phyloP scores from a whole-genome alignment of 2,888 invertebrate genomes.

The Leuctra nigra region DNA sequence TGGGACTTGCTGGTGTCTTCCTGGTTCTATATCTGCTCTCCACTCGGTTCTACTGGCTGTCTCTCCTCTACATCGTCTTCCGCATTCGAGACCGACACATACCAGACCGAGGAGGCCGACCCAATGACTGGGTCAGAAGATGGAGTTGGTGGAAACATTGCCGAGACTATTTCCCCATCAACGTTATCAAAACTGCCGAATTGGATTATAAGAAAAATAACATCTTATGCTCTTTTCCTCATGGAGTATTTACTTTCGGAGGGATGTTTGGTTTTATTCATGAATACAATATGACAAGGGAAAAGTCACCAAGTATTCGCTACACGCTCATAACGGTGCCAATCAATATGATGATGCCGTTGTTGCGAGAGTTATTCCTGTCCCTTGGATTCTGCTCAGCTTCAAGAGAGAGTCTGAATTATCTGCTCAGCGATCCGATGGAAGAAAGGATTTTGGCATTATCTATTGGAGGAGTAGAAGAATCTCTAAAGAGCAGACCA shows the following conservation, averaged over 20 bases:
- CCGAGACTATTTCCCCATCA: conserved; percentile 79
- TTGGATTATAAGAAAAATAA: conserved; percentile 77
- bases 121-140: conserved; percentile 54
- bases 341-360: conserved; percentile 65
- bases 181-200: too few relatives aligned
- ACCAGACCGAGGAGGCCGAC: conserved; percentile 48
- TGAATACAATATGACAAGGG: conserved; percentile 37
- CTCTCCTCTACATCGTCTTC: conserved; percentile 57
- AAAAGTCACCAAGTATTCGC: conserved; percentile 56
- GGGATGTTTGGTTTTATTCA: conserved; percentile 36
- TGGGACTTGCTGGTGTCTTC: conserved; percentile 47
- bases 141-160: conserved; percentile 66
- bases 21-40: conserved; percentile 48
- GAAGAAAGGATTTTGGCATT: conserved; percentile 60
- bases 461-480: conserved; percentile 84
- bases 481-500: conserved; percentile 76
- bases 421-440: conserved; percentile 47
- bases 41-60: conserved; percentile 36
- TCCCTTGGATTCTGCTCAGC: conserved; percentile 52
- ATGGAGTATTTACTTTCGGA: conserved; percentile 80
- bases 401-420: conserved; percentile 57
- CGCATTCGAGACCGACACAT: conserved; percentile 57
- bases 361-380: conserved; percentile 60
- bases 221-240: conserved; percentile 82
- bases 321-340: conserved; percentile 59